phyloP scores from a whole-genome alignment of 2,113 vertebrate genomes.

The Cryptotis parvus region DNA sequence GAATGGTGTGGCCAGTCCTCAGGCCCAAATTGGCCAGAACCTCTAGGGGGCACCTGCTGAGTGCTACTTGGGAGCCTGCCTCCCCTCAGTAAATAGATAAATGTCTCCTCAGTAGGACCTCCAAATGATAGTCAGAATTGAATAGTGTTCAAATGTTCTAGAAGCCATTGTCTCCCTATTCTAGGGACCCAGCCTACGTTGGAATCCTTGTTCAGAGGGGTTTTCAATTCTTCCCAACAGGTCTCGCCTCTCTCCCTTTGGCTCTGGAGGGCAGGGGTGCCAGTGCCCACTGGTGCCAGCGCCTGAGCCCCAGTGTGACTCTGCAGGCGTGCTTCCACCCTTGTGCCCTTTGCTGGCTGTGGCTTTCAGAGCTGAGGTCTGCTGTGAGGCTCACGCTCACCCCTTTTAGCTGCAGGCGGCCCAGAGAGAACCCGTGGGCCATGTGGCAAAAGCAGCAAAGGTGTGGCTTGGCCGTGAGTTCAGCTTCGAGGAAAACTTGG shows the following conservation, averaged over 20 bases:
- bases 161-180: background rate
- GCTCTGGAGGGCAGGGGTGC: background rate
- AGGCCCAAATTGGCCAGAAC: no score
- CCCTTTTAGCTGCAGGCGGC: background rate
- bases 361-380: no score
- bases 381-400: background rate
- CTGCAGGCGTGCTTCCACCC: background rate
- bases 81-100: background rate
- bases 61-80: no score
- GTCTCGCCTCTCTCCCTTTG: background rate
- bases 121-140: background rate
- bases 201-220: background rate
- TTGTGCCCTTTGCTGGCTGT: background rate
- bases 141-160: background rate
- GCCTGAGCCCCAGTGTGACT: no score
- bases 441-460: background rate
- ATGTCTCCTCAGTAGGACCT: background rate
- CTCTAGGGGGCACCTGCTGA: no score
- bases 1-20: no score
- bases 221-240: slow-evolving; percentile 9
- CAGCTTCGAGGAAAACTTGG: background rate
- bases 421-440: slow-evolving; percentile 3
- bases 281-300: background rate
- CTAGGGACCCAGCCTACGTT: background rate
- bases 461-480: slow-evolving; percentile 10